phyloP scores from a whole-genome alignment of 2,888 invertebrate species.

The Euplexia lucipara region DNA sequence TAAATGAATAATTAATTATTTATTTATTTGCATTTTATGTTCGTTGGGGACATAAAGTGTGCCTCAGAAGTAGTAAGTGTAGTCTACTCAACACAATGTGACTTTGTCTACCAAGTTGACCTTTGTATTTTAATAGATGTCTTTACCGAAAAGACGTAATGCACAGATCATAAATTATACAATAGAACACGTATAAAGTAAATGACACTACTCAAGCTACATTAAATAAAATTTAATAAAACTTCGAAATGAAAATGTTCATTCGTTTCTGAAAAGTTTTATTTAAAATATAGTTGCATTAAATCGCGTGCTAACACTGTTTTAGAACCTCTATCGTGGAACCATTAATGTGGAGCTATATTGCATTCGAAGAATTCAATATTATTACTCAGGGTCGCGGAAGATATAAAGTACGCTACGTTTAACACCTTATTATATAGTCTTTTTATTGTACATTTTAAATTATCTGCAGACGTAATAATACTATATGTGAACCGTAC shows the following conservation, averaged over 20 bases:
- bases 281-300: slow-evolving; percentile 16
- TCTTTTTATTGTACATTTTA: background rate
- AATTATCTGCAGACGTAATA: too few species aligned
- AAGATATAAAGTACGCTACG: slow-evolving; percentile 14
- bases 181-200: background rate
- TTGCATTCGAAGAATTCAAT: slow-evolving; percentile 25
- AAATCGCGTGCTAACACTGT: slow-evolving; percentile 9
- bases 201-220: slow-evolving; percentile 11
- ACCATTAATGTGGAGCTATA: slow-evolving; percentile 28
- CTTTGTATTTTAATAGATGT: slow-evolving; percentile 1
- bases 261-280: slow-evolving; percentile 23
- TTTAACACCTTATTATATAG: slow-evolving; percentile 9
- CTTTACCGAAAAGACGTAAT: background rate
- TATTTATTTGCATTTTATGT: background rate
- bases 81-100: slow-evolving; percentile 19
- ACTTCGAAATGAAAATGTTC: slow-evolving; percentile 20
- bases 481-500: too few species aligned
- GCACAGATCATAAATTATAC: slow-evolving; percentile 14
- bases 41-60: slow-evolving; percentile 3
- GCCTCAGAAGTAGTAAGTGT: too few species aligned
- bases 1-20: background rate
- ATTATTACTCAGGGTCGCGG: slow-evolving; percentile 1
- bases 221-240: slow-evolving; percentile 36
- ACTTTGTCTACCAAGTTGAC: slow-evolving; percentile 7
- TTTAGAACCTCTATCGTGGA: background rate